Percentiles rank a stretch among this genome's conserved stretches.
phyloP scores from a whole-genome alignment of 1,140 invertebrate genomes.

The Drosophila sp. region DNA sequence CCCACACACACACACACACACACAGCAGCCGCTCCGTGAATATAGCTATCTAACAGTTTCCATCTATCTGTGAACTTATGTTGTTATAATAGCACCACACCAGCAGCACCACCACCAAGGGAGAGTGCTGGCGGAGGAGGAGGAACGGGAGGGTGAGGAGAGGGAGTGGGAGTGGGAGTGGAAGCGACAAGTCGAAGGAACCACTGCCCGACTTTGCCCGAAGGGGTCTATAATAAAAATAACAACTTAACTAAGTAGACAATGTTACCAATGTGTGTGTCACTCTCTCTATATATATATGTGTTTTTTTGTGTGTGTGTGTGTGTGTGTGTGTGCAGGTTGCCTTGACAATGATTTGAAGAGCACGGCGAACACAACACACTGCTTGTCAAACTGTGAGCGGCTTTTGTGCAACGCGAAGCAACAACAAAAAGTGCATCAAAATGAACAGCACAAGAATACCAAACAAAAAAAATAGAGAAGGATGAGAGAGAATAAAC shows the following conservation, averaged over 20 bases:
- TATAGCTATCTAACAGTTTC: constrained; percentile 1
- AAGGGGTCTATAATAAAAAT: constrained; percentile 70
- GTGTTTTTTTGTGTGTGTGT: constrained; percentile 6
- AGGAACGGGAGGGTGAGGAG: neutral
- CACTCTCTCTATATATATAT: neutral
- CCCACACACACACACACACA: neutral
- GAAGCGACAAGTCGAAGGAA: neutral
- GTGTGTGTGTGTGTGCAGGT: neutral
- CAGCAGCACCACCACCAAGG: neutral
- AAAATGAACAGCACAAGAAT: neutral
- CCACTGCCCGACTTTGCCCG: constrained; percentile 12
- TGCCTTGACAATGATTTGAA: constrained; percentile 64
- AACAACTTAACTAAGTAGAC: constrained; percentile 78
- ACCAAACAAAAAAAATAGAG: neutral
- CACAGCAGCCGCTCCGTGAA: too few species aligned
- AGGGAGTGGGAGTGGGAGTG: neutral
- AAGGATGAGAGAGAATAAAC: too few species aligned
- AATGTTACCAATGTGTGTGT: constrained; percentile 33
- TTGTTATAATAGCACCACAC: constrained; percentile 64
- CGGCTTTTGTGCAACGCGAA: constrained; percentile 60
- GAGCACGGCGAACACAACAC: constrained; percentile 16
- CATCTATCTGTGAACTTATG: constrained; percentile 54
- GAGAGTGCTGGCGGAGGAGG: neutral
- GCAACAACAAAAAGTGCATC: constrained; percentile 6
- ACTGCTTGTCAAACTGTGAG: constrained; percentile 69